phyloP scores from a whole-genome alignment of 1,140 invertebrate species.

The Trichomalopsis sarcophagae region DNA sequence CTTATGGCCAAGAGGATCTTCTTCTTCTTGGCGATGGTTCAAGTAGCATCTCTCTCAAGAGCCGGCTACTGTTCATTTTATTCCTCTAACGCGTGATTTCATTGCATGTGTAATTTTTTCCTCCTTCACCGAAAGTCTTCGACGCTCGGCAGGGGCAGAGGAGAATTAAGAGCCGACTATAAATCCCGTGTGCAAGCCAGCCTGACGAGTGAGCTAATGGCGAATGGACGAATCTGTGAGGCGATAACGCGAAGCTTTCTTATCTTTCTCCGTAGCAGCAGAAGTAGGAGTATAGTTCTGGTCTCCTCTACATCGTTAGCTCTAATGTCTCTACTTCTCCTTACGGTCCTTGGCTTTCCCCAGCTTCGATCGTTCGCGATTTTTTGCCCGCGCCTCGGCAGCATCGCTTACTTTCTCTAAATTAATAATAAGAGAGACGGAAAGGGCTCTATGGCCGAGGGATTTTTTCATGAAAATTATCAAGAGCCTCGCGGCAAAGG shows the following conservation, averaged over 20 bases:
- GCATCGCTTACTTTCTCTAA: neutral
- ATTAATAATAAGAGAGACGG: neutral
- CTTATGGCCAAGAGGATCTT: neutral
- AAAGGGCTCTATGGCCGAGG: neutral
- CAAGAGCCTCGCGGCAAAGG: neutral
- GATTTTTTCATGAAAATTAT: conserved; percentile 5
- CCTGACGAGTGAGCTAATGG: conserved; percentile 35
- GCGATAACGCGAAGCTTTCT: conserved; percentile 53
- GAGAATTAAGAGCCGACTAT: conserved; percentile 51
- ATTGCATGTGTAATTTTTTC: neutral
- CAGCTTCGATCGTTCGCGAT: neutral
- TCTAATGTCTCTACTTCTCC: conserved; percentile 17
- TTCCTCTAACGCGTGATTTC: neutral
- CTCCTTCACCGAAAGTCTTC: neutral
- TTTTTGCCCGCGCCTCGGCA: neutral
- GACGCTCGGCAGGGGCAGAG: neutral
- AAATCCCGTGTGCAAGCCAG: conserved; percentile 40
- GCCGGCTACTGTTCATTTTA: neutral
- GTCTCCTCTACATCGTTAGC: conserved; percentile 52
- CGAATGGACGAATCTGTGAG: conserved; percentile 56
- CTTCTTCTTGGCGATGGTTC: neutral
- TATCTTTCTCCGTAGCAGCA: conserved; percentile 32
- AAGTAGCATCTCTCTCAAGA: neutral
- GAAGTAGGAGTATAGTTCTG: conserved; percentile 11
- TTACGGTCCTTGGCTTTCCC: neutral